These are phyloP conservation scores for Drosophila diplacantha DNA, from an alignment of 2,888 invertebrate species.

Conservation along the genomic window DNA sequence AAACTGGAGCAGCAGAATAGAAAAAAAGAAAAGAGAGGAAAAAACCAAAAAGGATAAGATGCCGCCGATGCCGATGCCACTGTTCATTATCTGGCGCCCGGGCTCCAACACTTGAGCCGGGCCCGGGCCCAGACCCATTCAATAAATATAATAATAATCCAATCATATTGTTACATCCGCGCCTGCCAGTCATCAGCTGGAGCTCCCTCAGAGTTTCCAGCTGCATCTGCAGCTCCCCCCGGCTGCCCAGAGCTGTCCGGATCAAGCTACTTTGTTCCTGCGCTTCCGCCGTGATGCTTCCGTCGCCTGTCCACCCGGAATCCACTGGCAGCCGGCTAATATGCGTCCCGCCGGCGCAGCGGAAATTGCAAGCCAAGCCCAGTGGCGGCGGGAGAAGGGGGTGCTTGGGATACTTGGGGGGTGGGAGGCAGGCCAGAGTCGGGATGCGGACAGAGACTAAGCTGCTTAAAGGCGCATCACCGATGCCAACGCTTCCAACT, in stretches of 20 bases:
- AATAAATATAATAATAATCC: slow-evolving; percentile 76
- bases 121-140: slow-evolving; percentile 57
- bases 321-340: slow-evolving; percentile 49
- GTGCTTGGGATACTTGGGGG: neutral
- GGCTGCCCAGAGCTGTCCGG: slow-evolving; percentile 37
- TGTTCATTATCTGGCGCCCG: slow-evolving; percentile 20
- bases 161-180: slow-evolving; percentile 74
- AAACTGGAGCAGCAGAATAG: slow-evolving; percentile 18
- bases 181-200: slow-evolving; percentile 54
- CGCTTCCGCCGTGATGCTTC: slow-evolving; percentile 44
- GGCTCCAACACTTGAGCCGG: slow-evolving; percentile 42
- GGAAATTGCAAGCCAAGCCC: slow-evolving; percentile 64
- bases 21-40: slow-evolving; percentile 8
- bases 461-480: slow-evolving; percentile 70
- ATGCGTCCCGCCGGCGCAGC: slow-evolving; percentile 55
- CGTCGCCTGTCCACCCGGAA: slow-evolving; percentile 38
- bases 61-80: slow-evolving; percentile 19
- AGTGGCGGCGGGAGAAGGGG: slow-evolving; percentile 15
- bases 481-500: slow-evolving; percentile 47
- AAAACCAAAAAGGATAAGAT: slow-evolving; percentile 17
- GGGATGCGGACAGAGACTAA: slow-evolving; percentile 46
- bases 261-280: slow-evolving; percentile 38
- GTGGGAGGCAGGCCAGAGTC: neutral
- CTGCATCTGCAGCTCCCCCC: slow-evolving; percentile 11
- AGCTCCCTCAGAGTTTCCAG: slow-evolving; percentile 2